phyloP scores from a whole-genome alignment of 2,888 invertebrate species.

The Cecidostiba fungosa region DNA sequence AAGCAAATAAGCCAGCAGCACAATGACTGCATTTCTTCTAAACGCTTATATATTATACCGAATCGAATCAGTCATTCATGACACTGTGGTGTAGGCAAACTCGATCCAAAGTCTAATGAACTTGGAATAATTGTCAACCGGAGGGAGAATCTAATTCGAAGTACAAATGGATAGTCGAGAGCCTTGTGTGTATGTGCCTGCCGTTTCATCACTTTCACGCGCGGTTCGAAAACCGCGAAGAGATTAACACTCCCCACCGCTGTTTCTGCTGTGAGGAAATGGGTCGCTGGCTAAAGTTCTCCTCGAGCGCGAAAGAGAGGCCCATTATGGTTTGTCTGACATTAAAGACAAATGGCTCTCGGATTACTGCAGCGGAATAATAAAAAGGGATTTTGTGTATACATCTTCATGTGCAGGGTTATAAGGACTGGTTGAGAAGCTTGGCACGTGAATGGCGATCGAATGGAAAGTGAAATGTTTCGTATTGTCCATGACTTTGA shows the following conservation, averaged over 20 bases:
- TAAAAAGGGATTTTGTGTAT: neutral
- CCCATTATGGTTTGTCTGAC: constrained; percentile 19
- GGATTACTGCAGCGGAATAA: constrained; percentile 2
- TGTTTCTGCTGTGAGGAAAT: constrained; percentile 11
- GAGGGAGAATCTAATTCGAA: neutral
- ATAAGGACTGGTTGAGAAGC: neutral
- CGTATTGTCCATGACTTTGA: neutral
- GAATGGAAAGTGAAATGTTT: neutral
- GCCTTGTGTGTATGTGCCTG: neutral
- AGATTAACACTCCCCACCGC: constrained; percentile 20
- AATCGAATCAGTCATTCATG: neutral
- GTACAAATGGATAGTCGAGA: neutral
- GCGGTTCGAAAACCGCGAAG: constrained; percentile 5
- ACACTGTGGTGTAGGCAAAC: neutral
- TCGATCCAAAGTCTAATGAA: neutral
- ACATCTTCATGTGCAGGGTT: neutral
- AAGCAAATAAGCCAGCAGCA: no score
- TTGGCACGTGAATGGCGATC: neutral
- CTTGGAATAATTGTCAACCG: neutral
- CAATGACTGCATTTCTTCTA: no score
- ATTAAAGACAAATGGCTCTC: constrained; percentile 29
- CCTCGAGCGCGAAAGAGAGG: neutral
- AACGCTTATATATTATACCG: neutral
- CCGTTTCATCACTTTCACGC: constrained; percentile 26
- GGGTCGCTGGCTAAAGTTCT: constrained; percentile 14